These are phyloP conservation scores for Tachypleus tridentatus DNA, from an alignment of 1,140 invertebrate genomes.

Conservation along the genomic window DNA sequence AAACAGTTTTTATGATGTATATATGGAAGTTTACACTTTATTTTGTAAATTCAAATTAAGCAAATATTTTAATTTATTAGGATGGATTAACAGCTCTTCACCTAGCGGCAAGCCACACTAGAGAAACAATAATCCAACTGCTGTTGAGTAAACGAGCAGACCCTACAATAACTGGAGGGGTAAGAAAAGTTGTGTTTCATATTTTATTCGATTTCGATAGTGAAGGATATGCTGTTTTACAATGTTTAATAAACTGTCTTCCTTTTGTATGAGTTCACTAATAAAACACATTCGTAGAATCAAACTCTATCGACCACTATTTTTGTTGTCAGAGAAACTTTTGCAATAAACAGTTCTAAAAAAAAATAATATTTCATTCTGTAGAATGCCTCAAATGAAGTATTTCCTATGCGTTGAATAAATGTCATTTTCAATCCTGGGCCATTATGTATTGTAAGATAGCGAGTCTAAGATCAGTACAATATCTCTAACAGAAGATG, in stretches of 20 bases:
- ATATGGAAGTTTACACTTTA: no score
- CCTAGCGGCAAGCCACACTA: conserved; percentile 82
- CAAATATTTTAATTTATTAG: conserved; percentile 41
- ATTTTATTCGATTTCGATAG: conserved; percentile 6
- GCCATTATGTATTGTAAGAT: no score
- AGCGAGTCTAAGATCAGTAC: no score
- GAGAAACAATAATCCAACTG: conserved; percentile 86
- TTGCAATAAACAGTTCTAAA: not conserved
- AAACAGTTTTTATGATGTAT: no score
- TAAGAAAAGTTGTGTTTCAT: conserved; percentile 42
- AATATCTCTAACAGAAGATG: no score
- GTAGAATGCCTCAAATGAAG: no score
- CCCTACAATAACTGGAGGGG: conserved; percentile 77
- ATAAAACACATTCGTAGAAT: conserved; percentile 1
- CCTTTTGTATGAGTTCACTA: conserved; percentile 3
- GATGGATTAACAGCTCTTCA: conserved; percentile 88
- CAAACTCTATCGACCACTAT: conserved; percentile 3
- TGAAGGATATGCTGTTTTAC: conserved; percentile 5
- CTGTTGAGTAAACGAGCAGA: conserved; percentile 79
- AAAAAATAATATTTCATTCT: no score
- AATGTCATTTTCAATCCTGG: no score
- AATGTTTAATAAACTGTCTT: conserved; percentile 10
- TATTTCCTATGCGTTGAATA: no score
- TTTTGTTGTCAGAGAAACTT: conserved; percentile 1
- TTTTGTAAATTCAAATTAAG: no score